Evolutionary conservation across 2,797 vertebrate species (phyloP).

Genomic region (Nasua narica): DNA sequence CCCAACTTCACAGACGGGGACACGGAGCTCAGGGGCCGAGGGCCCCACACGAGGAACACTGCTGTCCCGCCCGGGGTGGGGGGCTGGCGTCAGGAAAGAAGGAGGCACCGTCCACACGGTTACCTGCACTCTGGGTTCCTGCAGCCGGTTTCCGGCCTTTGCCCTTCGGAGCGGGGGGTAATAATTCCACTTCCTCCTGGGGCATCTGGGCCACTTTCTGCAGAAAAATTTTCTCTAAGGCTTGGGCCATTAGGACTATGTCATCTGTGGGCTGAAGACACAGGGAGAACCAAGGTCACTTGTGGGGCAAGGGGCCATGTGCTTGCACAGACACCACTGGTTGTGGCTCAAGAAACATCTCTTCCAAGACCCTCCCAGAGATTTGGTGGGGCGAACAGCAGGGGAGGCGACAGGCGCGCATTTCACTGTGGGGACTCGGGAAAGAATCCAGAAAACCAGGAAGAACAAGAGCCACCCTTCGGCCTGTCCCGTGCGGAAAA

Average conservation of each 20-base stretch:
- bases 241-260: slow-evolving; percentile 98
- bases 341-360: rapidly evolving
- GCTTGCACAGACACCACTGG: rapidly evolving
- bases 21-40: rapidly evolving
- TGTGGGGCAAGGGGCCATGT: rapidly evolving
- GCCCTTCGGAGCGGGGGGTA: slow-evolving; percentile 89
- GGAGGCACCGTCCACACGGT: rapidly evolving
- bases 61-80: rapidly evolving
- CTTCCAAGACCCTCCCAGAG: not conserved
- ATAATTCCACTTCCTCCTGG: slow-evolving; percentile 91
- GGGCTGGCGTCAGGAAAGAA: rapidly evolving
- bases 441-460: not conserved
- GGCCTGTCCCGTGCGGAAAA: rapidly evolving
- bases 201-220: slow-evolving; percentile 96
- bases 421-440: rapidly evolving
- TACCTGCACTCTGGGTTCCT: slow-evolving; percentile 81
- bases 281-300: slow-evolving; percentile 34
- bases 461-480: rapidly evolving
- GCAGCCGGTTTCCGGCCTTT: slow-evolving; percentile 88
- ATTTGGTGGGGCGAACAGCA: rapidly evolving
- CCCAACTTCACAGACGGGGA: not conserved
- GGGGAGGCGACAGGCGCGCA: rapidly evolving
- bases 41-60: not conserved
- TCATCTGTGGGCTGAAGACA: slow-evolving; percentile 94
- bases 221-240: slow-evolving; percentile 96